phyloP scores from a whole-genome alignment of 2,113 vertebrate genomes.

The Diadophis punctatus region DNA sequence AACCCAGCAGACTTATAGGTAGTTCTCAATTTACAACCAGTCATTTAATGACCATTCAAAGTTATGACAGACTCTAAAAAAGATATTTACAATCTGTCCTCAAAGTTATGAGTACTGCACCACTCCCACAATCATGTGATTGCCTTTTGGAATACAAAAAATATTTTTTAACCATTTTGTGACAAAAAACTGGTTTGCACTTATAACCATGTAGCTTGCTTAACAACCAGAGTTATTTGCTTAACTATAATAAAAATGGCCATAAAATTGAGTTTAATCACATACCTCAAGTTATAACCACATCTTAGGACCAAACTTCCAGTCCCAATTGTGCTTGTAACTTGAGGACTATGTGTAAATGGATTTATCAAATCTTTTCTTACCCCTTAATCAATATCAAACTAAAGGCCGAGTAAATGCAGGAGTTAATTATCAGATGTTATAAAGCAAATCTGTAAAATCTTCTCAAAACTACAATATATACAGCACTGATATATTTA shows the following conservation, averaged over 20 bases:
- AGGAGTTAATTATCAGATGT: not conserved
- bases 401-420: not conserved
- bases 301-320: not conserved
- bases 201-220: not conserved
- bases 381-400: not conserved
- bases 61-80: not conserved
- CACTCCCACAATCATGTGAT: not conserved
- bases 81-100: not conserved
- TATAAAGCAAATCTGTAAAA: not conserved
- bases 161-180: not conserved
- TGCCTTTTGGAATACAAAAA: not conserved
- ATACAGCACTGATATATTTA: not conserved
- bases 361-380: not conserved
- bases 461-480: not conserved
- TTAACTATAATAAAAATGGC: not conserved
- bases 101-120: not conserved
- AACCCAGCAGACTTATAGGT: not conserved
- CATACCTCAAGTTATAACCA: not conserved
- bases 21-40: not conserved
- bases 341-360: not conserved
- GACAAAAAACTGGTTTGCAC: not conserved
- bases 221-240: not conserved
- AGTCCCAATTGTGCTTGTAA: not conserved
- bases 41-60: not conserved
- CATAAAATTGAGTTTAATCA: not conserved